Evolutionary conservation across 2,113 vertebrate species (phyloP), one percentile per base, ranked within the genome.

Genomic region (Trochalopteron elliotii): DNA sequence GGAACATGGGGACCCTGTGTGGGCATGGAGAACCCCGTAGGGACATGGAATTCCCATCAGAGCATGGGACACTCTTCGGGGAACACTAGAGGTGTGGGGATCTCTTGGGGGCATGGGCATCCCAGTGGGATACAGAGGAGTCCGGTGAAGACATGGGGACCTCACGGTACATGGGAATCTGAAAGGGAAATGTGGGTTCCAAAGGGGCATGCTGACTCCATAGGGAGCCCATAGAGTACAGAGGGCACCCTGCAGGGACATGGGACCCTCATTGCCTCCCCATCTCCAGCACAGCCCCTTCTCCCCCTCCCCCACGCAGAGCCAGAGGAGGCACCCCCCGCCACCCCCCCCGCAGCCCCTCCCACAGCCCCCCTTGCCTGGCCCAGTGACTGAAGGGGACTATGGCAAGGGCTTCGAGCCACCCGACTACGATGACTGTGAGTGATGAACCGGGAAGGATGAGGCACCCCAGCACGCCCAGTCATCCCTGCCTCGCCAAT

Each of bases 341-440:
- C 55, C 7, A 15, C 78, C 65, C 2, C 90, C 77, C 1, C 75
- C 61, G 0, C 55, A 7, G 56, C 56, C 65, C 4, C 61, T 23
- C 25, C 61, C 50, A 0, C 61, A 56, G 77, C 40, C 61, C 28
- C 56, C 33, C 63, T 4, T 8, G 6, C 55, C 78, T 1, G 1
- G 37, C 39, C 87, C 35, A 0, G 88, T 80, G 25, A 87, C 91
- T 0, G 93, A 89, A 33, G 95, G 95, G 2, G 93, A 98, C 70
- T 97, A 98, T 0, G 97, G 88, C 8, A 97, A 95, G 14, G 83
- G 88, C 94, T 87, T 96, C 4, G 49, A 90, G 83, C 96, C 87
- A 18, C 97, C 98, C 0, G 92, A 97, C 94, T 98, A 98, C 0
- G 97, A 97, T 1, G 96, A 97, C 59, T 8, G 98, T 98, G 93